Evolutionary conservation across 2,797 vertebrate species (phyloP).

Genomic region (Cyprinodon diabolis): DNA sequence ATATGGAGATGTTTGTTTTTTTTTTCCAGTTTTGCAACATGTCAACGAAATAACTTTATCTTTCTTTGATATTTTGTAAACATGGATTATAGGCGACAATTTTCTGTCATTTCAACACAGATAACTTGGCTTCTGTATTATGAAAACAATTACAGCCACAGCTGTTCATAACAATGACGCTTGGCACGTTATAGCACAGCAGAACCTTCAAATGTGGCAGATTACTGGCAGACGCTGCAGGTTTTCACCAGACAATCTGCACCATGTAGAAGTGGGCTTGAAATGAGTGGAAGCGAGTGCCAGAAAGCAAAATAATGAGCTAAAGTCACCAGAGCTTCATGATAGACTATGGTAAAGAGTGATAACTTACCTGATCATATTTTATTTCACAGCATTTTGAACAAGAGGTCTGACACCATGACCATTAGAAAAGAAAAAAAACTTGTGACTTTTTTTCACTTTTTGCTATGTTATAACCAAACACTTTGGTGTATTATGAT

Average conservation of each 20-base stretch:
- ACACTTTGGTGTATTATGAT: no score
- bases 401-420: not conserved
- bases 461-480: not conserved
- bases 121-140: constrained; percentile 12
- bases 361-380: not conserved
- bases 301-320: constrained; percentile 18
- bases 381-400: constrained; percentile 7
- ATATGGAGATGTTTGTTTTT: not conserved
- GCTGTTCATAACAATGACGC: constrained; percentile 20
- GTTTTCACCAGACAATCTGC: constrained; percentile 25
- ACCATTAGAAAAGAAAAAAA: not conserved
- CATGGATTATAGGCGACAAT: not conserved
- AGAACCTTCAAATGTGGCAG: constrained; percentile 18
- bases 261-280: constrained; percentile 4
- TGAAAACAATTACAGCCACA: constrained; percentile 12
- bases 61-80: constrained; percentile 10
- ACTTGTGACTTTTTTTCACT: not conserved
- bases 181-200: not conserved
- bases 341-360: not conserved
- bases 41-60: not conserved
- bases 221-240: constrained; percentile 6
- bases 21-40: not conserved
- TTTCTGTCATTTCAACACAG: constrained; percentile 4
- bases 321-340: not conserved
- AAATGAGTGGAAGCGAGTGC: not conserved